Percentiles rank a stretch among this genome's conserved stretches.
These are phyloP conservation scores for Leucoraja erinaceus DNA, from an alignment of 2,113 vertebrate species.

Conservation along the genomic window DNA sequence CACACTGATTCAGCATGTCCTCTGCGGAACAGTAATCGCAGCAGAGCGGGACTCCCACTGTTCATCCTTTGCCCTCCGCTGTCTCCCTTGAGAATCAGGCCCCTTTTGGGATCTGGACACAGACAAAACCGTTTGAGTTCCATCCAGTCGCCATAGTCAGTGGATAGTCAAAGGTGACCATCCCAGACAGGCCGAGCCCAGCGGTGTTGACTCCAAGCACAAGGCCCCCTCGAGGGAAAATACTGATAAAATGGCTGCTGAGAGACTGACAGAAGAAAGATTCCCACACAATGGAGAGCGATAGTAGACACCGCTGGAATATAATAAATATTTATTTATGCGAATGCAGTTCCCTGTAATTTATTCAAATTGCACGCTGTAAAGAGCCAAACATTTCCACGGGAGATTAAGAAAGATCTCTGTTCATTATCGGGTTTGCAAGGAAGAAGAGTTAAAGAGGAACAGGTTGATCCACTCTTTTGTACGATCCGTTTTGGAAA, in stretches of 20 bases:
- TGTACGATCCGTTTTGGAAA: neutral
- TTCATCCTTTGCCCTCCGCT: neutral
- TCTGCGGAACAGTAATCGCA: neutral
- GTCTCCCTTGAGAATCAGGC: neutral
- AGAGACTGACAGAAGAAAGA: neutral
- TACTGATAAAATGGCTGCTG: neutral
- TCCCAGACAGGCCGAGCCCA: constrained; percentile 12
- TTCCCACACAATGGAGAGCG: neutral
- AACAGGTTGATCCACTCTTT: neutral
- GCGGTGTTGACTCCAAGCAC: neutral
- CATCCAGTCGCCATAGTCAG: neutral
- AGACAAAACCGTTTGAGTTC: neutral
- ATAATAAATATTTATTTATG: constrained; percentile 26
- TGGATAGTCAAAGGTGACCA: neutral
- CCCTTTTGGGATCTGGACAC: neutral
- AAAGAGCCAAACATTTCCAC: neutral
- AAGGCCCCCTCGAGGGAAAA: neutral
- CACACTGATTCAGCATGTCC: too few relatives aligned
- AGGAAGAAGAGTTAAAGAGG: neutral
- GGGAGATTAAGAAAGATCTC: neutral
- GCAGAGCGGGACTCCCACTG: neutral
- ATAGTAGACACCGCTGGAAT: constrained; percentile 24
- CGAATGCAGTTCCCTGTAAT: neutral
- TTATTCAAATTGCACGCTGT: constrained; percentile 21
- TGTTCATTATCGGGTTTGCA: constrained; percentile 7